Percentiles rank a stretch among this genome's conserved stretches.
Evolutionary conservation across 1,140 invertebrate species (phyloP).

Genomic region (Sycophaga agraensis): DNA sequence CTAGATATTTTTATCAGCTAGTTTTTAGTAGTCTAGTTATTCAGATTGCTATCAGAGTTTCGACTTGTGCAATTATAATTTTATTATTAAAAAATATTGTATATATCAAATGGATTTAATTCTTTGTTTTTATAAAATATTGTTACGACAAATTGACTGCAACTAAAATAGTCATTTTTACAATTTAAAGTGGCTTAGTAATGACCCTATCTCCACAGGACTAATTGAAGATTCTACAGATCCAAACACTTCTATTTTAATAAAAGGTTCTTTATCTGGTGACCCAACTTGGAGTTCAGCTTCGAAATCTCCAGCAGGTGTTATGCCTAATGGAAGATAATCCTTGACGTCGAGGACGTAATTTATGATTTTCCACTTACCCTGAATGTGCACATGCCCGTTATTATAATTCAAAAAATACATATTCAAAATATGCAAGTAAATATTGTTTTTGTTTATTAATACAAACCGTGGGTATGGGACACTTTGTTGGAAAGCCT

Average conservation of each 20-base stretch:
- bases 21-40: too few species aligned
- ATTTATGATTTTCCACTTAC: background rate
- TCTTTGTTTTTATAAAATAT: too few species aligned
- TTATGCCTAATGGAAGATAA: background rate
- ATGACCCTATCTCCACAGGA: background rate
- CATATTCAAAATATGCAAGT: background rate
- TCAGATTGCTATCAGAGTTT: too few species aligned
- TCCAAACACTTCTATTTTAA: background rate
- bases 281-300: background rate
- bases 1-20: too few species aligned
- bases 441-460: background rate
- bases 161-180: too few species aligned
- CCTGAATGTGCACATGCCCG: background rate
- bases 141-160: too few species aligned
- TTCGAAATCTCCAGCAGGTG: constrained; percentile 1
- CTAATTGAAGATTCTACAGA: background rate
- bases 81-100: too few species aligned
- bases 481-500: background rate
- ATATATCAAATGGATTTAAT: too few species aligned
- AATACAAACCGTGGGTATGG: constrained; percentile 1
- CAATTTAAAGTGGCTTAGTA: background rate
- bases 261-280: background rate
- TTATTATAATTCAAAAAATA: background rate
- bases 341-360: background rate
- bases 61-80: too few species aligned